These are phyloP conservation scores for Parauchenoglanis ngamensis DNA, from an alignment of 2,797 vertebrate species.

Conservation along the genomic window DNA sequence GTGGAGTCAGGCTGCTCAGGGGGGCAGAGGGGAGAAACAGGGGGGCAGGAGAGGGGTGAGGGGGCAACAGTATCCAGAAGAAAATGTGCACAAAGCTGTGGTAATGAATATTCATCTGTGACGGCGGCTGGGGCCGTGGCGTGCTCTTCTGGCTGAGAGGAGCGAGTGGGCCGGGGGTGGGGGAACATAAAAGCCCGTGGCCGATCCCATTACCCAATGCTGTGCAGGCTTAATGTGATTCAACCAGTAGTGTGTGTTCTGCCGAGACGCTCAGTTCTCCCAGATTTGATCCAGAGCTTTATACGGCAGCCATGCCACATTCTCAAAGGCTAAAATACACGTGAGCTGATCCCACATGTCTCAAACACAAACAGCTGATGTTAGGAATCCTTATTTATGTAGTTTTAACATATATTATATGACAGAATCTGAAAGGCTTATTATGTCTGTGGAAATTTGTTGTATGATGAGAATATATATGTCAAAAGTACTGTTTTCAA, in stretches of 20 bases:
- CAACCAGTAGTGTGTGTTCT: conserved; percentile 60
- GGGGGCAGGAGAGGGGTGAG: conserved; percentile 25
- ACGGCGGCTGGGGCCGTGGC: conserved; percentile 58
- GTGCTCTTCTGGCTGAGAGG: conserved; percentile 60
- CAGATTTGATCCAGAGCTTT: conserved; percentile 59
- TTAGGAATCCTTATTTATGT: conserved; percentile 48
- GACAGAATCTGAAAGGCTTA: conserved; percentile 7
- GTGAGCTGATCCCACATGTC: conserved; percentile 47
- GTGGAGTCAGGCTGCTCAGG: conserved; percentile 45
- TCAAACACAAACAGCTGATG: conserved; percentile 45
- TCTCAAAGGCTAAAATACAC: conserved; percentile 41
- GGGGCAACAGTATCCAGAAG: conserved; percentile 52
- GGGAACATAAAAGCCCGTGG: conserved; percentile 62
- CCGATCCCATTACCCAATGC: conserved; percentile 63
- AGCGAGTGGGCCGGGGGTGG: conserved; percentile 46
- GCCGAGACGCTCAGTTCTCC: conserved; percentile 53
- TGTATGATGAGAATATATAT: conserved; percentile 15
- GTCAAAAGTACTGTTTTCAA: conserved; percentile 4
- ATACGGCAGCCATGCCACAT: conserved; percentile 34
- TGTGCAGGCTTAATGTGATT: conserved; percentile 64
- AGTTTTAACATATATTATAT: conserved; percentile 40
- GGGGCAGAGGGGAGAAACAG: conserved; percentile 30
- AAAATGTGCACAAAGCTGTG: conserved; percentile 57
- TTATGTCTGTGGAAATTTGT: conserved; percentile 23
- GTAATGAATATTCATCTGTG: conserved; percentile 65